A percentile compares a stretch with the other conserved stretches of the same genome.
Evolutionary conservation across 2,888 invertebrate genomes (phyloP).

Genomic region (Caenorhabditis panamensis): DNA sequence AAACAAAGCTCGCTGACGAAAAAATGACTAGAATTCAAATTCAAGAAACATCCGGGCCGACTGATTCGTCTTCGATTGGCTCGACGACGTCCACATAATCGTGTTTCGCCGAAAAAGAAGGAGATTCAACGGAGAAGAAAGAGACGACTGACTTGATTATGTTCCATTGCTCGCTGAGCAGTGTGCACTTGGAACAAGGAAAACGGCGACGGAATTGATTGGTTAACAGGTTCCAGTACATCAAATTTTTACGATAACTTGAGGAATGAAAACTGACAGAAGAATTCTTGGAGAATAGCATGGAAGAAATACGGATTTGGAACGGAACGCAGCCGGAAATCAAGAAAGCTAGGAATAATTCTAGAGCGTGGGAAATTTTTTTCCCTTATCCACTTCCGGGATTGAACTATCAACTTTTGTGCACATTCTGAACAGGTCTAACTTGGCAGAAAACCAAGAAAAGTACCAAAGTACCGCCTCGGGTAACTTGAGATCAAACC

Average conservation of each 20-base stretch:
- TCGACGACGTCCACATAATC: conserved; percentile 42
- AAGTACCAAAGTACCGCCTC: too few species aligned
- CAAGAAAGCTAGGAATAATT: too few species aligned
- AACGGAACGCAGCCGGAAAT: too few species aligned
- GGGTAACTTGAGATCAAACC: conserved; percentile 2
- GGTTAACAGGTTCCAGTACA: neutral
- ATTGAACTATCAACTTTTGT: too few species aligned
- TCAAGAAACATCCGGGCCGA: conserved; percentile 34
- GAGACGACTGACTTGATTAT: conserved; percentile 54
- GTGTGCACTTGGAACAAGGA: conserved; percentile 29
- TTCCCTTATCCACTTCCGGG: too few species aligned
- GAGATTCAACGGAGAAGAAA: conserved; percentile 24
- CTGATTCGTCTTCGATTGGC: conserved; percentile 38
- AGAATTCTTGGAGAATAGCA: too few species aligned
- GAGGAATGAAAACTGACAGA: too few species aligned
- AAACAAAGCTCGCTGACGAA: neutral
- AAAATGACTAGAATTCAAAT: conserved; percentile 19
- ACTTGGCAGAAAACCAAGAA: too few species aligned
- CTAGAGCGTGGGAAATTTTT: too few species aligned
- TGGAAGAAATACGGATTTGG: too few species aligned
- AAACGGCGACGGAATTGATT: neutral
- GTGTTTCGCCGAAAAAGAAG: conserved; percentile 42
- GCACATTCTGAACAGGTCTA: too few species aligned
- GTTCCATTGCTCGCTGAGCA: conserved; percentile 43
- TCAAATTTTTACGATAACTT: too few species aligned